Conservation (phyloP, 2,113 vertebrate genomes). For the Mirza zaza region DNA sequence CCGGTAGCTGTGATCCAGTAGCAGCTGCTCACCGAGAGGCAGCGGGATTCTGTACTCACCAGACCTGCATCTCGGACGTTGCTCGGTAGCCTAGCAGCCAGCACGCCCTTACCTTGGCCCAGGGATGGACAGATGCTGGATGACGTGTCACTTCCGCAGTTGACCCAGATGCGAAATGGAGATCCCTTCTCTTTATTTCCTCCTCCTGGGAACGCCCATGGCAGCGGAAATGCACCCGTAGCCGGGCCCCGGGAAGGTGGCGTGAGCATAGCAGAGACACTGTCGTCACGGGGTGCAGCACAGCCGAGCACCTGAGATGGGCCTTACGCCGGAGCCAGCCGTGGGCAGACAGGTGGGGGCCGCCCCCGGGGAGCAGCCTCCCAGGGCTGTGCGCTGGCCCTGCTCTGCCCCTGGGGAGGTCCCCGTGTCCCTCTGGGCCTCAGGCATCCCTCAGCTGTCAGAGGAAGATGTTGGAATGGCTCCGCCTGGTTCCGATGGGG, state of each 20-base stretch:
- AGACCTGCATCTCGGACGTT: accelerated
- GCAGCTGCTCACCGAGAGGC: accelerated
- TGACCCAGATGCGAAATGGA: background rate
- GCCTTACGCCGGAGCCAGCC: accelerated
- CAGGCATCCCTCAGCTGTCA: accelerated
- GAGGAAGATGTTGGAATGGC: accelerated
- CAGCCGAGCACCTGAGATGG: accelerated
- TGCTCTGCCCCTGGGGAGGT: accelerated
- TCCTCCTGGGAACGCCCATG: background rate
- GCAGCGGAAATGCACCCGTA: accelerated
- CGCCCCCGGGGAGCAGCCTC: background rate
- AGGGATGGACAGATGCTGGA: accelerated
- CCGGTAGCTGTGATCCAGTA: accelerated
- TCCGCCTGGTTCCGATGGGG: accelerated
- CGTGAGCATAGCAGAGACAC: accelerated
- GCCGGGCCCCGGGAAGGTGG: background rate
- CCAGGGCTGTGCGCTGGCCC: background rate
- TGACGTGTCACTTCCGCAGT: background rate
- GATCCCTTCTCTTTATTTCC: accelerated
- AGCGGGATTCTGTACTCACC: accelerated
- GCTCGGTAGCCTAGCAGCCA: accelerated
- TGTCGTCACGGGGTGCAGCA: accelerated
- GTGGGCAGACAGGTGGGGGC: background rate
- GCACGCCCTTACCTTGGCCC: accelerated
- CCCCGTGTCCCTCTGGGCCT: accelerated